Base-by-base conservation (phyloP, 2,797 vertebrate genomes). In the Melanotaenia pygmaea region DNA sequence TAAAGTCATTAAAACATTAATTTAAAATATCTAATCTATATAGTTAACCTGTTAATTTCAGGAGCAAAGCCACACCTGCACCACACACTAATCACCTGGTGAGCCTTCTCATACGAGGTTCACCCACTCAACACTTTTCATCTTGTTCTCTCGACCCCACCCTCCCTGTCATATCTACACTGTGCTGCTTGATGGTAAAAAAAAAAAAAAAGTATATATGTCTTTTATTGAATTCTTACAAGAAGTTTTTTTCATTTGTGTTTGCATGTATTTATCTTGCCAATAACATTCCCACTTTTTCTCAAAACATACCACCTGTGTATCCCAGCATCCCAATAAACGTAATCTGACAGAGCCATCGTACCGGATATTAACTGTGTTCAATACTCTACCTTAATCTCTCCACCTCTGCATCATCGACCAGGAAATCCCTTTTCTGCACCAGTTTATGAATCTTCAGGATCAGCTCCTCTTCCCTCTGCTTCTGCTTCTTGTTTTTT, bases 351-450 rank as follows among this genome's bases (percentile, higher is more conserved):
- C 3, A 2, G 13, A 24, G 1, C 54, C 32, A 0, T 34, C 51
- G 11, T 35, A 40, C 51, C 53, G 0, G 0, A 82, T 80, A 75
- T 77, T 58, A 76, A 67, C 65, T 28, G 37, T 16, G 12, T 2
- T 64, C 50, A 3, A 53, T 0, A 14, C 1, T 57, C 35, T 64
- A 99, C 98, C 98, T 95, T 93, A 99, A 92, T 93, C 98, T 93
- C 80, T 99, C 98, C 66, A 99, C 97, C 81, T 99, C 98, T 0
- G 98, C 98, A 0, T 99, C 98, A 0, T 99, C 98, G 35, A 99
- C 98, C 83, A 99, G 95, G 89, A 98, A 99, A 84, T 99, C 98
- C 84, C 98, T 96, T 93, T 99, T 98, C 89, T 99, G 96, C 76
- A 99, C 98, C 91, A 99, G 91, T 74, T 96, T 96, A 72, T 99